Conservation (phyloP, 2,113 vertebrate genomes). For the Mixornis gularis region DNA sequence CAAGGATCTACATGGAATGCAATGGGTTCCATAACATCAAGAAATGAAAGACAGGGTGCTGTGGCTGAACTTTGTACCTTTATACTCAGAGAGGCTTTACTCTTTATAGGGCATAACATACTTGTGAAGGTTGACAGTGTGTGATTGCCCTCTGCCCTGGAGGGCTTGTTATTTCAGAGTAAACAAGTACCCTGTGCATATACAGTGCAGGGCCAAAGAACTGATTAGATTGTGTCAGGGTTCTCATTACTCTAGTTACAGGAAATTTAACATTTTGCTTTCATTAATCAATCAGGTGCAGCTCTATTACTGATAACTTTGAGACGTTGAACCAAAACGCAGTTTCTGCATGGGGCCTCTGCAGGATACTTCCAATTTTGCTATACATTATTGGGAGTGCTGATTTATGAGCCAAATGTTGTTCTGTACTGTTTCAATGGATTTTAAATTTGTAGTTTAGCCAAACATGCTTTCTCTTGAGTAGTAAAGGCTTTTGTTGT, state of each 20-base stretch:
- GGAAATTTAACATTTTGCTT: slow-evolving; percentile 51
- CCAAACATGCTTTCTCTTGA: not conserved
- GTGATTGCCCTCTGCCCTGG: not conserved
- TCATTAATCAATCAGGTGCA: slow-evolving; percentile 24
- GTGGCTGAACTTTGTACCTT: slow-evolving; percentile 8
- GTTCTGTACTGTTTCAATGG: slow-evolving; percentile 20
- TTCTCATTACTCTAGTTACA: not conserved
- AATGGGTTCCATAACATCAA: not conserved
- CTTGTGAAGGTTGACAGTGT: not conserved
- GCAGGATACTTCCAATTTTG: slow-evolving; percentile 39
- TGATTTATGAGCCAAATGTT: slow-evolving; percentile 37
- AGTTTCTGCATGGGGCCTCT: slow-evolving; percentile 6
- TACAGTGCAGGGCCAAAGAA: not conserved
- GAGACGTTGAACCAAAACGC: not conserved
- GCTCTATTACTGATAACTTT: slow-evolving; percentile 19
- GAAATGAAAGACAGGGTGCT: not conserved
- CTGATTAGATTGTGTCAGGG: not conserved
- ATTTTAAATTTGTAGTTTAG: slow-evolving; percentile 13
- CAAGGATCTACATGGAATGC: not conserved
- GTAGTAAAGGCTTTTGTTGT: not conserved
- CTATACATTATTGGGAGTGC: not conserved
- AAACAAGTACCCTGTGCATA: not conserved
- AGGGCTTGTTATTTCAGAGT: slow-evolving; percentile 25
- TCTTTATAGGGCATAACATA: not conserved
- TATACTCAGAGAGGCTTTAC: not conserved